These are phyloP conservation scores for Muscina levida DNA, from an alignment of 2,888 invertebrate species.

Conservation along the genomic window DNA sequence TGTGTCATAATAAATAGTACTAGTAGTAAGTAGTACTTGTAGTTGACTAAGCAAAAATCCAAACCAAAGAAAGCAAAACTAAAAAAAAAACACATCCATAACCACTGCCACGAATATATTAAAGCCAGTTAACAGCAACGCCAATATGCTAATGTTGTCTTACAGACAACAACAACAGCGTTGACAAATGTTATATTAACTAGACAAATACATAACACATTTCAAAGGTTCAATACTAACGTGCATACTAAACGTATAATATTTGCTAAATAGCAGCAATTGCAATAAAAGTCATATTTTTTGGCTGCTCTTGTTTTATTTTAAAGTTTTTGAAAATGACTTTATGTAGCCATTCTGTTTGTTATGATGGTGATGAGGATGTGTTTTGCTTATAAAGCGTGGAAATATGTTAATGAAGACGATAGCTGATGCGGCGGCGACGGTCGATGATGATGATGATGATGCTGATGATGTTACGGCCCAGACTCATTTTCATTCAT, in stretches of 20 bases:
- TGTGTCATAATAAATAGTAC: too few species aligned
- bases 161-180: neutral
- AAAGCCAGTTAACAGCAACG: constrained; percentile 12
- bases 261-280: too few species aligned
- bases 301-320: neutral
- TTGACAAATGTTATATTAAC: neutral
- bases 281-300: constrained; percentile 24
- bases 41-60: neutral
- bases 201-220: neutral
- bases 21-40: too few species aligned
- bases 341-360: neutral
- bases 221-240: neutral
- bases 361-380: too few species aligned
- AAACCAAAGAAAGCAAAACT: neutral
- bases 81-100: too few species aligned
- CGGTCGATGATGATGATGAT: neutral
- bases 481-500: constrained; percentile 42
- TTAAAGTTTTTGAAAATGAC: neutral
- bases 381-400: neutral
- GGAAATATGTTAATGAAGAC: constrained; percentile 41
- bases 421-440: constrained; percentile 1
- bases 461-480: too few species aligned
- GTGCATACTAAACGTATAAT: too few species aligned
- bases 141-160: neutral
- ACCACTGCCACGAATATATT: constrained; percentile 30